phyloP scores from a whole-genome alignment of 2,113 vertebrate species.

The Axis porcinus region DNA sequence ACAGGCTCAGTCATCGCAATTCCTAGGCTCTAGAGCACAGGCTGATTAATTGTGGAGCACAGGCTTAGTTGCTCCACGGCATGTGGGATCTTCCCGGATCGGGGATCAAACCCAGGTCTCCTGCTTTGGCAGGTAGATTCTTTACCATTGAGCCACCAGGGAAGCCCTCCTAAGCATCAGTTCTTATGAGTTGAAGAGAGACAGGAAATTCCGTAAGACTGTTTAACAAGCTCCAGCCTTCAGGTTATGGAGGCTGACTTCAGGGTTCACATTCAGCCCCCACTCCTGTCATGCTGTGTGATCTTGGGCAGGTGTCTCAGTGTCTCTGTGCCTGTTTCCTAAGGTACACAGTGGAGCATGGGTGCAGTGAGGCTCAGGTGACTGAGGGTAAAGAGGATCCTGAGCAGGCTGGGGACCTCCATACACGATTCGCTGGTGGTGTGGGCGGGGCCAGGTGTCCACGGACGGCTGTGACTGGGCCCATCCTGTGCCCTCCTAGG shows the following conservation, averaged over 20 bases:
- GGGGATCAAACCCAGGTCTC: background rate
- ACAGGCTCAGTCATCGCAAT: background rate
- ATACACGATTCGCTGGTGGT: accelerated
- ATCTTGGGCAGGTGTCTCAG: background rate
- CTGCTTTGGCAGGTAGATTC: background rate
- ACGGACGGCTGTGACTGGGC: accelerated
- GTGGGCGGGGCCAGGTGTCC: background rate
- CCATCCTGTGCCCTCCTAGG: constrained; percentile 50
- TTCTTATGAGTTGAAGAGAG: background rate
- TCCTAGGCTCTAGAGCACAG: background rate
- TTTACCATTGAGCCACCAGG: background rate
- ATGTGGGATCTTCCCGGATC: background rate
- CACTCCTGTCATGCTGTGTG: background rate
- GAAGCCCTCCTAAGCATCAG: background rate
- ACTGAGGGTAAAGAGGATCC: background rate
- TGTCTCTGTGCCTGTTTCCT: background rate
- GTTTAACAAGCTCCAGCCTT: no score
- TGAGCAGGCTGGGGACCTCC: accelerated
- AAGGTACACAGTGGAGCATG: accelerated
- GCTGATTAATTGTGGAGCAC: background rate
- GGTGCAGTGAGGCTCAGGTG: background rate
- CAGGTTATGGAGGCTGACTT: no score
- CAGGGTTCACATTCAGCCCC: accelerated
- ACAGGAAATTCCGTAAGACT: background rate
- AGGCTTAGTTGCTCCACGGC: background rate